A percentile compares a stretch with the other conserved stretches of the same genome.
Conservation (phyloP, 2,797 vertebrate genomes). For the Cyclura pinguis region DNA sequence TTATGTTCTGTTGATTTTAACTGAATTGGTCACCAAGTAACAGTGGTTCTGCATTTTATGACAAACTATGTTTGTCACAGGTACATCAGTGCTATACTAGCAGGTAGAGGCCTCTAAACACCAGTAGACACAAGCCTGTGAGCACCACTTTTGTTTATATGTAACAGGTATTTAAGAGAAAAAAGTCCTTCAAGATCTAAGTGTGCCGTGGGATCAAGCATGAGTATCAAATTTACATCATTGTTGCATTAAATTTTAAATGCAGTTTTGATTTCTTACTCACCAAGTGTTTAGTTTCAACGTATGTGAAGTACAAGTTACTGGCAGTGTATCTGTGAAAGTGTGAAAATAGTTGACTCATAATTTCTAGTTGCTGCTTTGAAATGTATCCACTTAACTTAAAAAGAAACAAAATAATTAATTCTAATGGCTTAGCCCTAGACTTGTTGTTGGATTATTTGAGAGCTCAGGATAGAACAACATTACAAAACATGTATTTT, state of each 20-base stretch:
- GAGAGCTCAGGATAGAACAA: background rate
- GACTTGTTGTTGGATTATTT: background rate
- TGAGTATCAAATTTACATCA: background rate
- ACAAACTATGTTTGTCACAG: background rate
- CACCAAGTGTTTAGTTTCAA: background rate
- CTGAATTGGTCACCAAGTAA: background rate
- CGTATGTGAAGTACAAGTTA: background rate
- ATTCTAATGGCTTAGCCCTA: background rate
- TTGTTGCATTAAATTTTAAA: background rate
- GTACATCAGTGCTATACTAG: background rate
- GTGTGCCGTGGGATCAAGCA: background rate
- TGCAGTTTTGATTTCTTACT: background rate
- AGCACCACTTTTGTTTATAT: too few relatives aligned
- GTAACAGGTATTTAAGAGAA: background rate
- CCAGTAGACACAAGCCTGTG: too few relatives aligned
- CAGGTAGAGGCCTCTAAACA: background rate
- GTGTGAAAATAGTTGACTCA: background rate
- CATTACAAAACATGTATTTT: constrained; percentile 7
- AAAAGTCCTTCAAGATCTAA: background rate
- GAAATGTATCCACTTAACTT: background rate
- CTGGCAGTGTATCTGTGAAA: background rate
- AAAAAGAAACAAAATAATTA: background rate
- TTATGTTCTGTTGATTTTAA: too few relatives aligned
- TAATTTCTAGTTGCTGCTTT: background rate
- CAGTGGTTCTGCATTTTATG: background rate